A percentile compares a stretch with the other conserved stretches of the same genome.
Evolutionary conservation across 2,797 vertebrate genomes (phyloP).

Genomic region (Alosa sapidissima): DNA sequence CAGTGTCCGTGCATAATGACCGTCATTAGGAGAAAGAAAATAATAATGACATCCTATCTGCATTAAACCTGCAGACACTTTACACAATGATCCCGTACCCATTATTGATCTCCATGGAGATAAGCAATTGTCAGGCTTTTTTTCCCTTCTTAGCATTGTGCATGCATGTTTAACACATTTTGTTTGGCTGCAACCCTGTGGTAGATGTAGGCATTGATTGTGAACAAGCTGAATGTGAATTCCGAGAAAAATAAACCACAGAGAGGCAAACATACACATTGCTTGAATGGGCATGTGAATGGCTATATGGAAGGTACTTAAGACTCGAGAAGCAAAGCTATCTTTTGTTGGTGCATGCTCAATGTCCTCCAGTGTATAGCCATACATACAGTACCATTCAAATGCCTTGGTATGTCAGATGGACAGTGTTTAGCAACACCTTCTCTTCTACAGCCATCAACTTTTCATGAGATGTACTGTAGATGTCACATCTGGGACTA

Average conservation of each 20-base stretch:
- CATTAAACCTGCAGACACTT: constrained; percentile 99
- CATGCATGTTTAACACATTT: constrained; percentile 97
- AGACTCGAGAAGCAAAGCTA: background rate
- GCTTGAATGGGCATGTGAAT: background rate
- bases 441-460: background rate
- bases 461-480: constrained; percentile 18
- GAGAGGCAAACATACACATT: background rate
- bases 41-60: constrained; percentile 99
- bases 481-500: constrained; percentile 10
- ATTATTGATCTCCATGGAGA: constrained; percentile 99
- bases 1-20: constrained; percentile 99
- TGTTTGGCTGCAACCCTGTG: constrained; percentile 66
- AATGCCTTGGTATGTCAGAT: background rate
- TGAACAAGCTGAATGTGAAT: background rate
- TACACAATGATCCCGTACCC: constrained; percentile 98
- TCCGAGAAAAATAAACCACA: background rate
- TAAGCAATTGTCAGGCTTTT: constrained; percentile 98
- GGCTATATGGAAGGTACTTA: background rate
- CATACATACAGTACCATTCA: background rate
- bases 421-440: background rate
- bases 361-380: background rate
- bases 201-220: background rate
- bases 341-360: background rate
- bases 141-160: constrained; percentile 81
- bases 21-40: constrained; percentile 99